Conservation (phyloP, 1,140 invertebrate genomes). For the Frieseomelitta varia region DNA sequence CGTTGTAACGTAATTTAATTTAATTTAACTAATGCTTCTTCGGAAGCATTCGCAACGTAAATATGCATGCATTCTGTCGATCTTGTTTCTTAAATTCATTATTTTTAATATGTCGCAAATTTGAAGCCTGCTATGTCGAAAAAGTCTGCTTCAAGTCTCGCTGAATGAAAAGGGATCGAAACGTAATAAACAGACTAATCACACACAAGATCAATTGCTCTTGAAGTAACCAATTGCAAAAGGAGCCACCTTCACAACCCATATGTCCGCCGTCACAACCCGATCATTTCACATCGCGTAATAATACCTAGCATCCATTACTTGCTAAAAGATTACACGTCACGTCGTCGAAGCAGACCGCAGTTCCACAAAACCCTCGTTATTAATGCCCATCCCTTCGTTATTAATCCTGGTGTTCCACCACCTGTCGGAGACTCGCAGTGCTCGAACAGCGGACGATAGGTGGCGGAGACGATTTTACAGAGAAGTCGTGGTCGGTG, state of each 20-base stretch:
- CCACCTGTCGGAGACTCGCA: neutral
- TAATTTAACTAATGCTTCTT: neutral
- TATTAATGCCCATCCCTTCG: constrained; percentile 56
- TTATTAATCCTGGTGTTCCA: constrained; percentile 57
- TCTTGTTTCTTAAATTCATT: too few relatives aligned
- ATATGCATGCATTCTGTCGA: too few relatives aligned
- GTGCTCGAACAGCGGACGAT: constrained; percentile 3
- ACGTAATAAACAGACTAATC: neutral
- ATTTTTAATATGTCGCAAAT: too few relatives aligned
- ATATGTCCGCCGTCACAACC: neutral
- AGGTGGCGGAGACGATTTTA: constrained; percentile 9
- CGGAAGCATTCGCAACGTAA: too few relatives aligned
- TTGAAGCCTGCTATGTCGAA: too few relatives aligned
- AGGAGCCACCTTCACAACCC: neutral
- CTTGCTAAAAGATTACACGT: neutral
- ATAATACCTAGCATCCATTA: neutral
- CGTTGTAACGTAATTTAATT: neutral
- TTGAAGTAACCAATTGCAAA: neutral
- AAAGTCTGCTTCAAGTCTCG: too few relatives aligned
- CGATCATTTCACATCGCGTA: neutral
- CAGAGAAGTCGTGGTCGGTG: constrained; percentile 48
- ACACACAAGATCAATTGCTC: neutral
- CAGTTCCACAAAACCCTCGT: constrained; percentile 19
- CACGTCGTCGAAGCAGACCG: neutral
- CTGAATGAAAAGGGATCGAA: too few relatives aligned